These are phyloP conservation scores for Stegodyphus dumicola DNA, from an alignment of 1,140 invertebrate genomes.

Conservation along the genomic window DNA sequence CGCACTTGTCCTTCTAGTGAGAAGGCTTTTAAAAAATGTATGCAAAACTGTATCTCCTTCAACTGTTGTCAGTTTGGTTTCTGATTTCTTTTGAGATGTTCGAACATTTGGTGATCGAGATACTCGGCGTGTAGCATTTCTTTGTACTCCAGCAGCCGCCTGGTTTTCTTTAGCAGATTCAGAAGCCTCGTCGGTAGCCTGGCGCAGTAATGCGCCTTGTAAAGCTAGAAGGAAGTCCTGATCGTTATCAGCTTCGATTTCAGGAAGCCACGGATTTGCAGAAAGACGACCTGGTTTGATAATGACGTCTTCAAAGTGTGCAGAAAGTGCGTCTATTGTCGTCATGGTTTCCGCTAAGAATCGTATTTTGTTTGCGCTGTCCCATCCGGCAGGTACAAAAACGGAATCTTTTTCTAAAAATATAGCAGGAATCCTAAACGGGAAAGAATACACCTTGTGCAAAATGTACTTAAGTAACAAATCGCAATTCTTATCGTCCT, in stretches of 20 bases:
- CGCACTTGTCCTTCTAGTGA: constrained; percentile 30
- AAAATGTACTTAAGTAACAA: constrained; percentile 98
- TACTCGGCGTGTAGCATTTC: constrained; percentile 12
- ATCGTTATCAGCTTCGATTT: constrained; percentile 35
- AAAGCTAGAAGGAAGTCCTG: constrained; percentile 34
- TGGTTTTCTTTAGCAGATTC: background rate
- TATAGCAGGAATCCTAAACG: constrained; percentile 91
- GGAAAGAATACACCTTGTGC: constrained; percentile 96
- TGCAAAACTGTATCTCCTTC: constrained; percentile 46
- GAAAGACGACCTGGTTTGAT: constrained; percentile 76
- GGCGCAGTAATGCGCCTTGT: background rate
- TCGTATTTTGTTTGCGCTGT: constrained; percentile 98
- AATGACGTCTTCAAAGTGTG: constrained; percentile 90
- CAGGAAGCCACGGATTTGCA: background rate
- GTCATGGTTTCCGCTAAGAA: constrained; percentile 84
- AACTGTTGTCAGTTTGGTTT: constrained; percentile 9
- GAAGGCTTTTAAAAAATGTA: constrained; percentile 38
- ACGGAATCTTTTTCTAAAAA: constrained; percentile 99
- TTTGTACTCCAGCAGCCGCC: background rate
- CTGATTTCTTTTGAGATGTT: constrained; percentile 26
- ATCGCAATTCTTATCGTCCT: constrained; percentile 99
- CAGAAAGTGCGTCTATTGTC: constrained; percentile 76
- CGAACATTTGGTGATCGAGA: background rate
- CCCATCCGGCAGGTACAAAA: constrained; percentile 98
- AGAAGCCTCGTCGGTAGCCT: background rate